These are phyloP conservation scores for Nineta flava DNA, from an alignment of 2,888 invertebrate genomes.

Conservation along the genomic window DNA sequence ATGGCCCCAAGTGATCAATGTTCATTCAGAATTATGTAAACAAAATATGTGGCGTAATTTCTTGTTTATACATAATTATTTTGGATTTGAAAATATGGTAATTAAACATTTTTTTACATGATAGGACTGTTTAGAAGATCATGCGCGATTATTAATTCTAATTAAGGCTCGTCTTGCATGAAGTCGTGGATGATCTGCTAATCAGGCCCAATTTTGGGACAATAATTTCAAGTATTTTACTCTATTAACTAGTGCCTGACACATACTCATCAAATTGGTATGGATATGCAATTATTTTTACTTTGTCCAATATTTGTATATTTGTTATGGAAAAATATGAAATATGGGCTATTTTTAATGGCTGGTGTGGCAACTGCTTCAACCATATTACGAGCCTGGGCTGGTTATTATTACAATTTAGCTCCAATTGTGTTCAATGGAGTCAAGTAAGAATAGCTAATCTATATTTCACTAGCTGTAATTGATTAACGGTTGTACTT, in stretches of 20 bases:
- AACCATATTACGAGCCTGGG: slow-evolving; percentile 31
- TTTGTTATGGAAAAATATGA: slow-evolving; percentile 29
- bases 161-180: no score
- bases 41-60: slow-evolving; percentile 41
- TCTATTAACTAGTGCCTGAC: slow-evolving; percentile 31
- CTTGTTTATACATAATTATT: slow-evolving; percentile 39
- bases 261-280: slow-evolving; percentile 40
- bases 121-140: slow-evolving; percentile 12
- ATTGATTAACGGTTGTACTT: neutral
- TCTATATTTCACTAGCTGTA: neutral
- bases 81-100: slow-evolving; percentile 43
- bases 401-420: slow-evolving; percentile 32
- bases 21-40: slow-evolving; percentile 36
- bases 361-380: slow-evolving; percentile 26
- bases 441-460: slow-evolving; percentile 31
- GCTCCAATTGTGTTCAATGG: slow-evolving; percentile 39
- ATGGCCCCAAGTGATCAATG: slow-evolving; percentile 39
- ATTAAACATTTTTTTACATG: slow-evolving; percentile 10
- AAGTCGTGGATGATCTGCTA: no score
- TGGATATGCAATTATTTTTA: slow-evolving; percentile 40
- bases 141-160: slow-evolving; percentile 40
- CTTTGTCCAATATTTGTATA: slow-evolving; percentile 32
- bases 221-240: neutral
- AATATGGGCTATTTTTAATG: slow-evolving; percentile 27
- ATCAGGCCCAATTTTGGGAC: no score